Evolutionary conservation across 2,797 vertebrate species (phyloP).

Genomic region (Hydrolagus colliei): DNA sequence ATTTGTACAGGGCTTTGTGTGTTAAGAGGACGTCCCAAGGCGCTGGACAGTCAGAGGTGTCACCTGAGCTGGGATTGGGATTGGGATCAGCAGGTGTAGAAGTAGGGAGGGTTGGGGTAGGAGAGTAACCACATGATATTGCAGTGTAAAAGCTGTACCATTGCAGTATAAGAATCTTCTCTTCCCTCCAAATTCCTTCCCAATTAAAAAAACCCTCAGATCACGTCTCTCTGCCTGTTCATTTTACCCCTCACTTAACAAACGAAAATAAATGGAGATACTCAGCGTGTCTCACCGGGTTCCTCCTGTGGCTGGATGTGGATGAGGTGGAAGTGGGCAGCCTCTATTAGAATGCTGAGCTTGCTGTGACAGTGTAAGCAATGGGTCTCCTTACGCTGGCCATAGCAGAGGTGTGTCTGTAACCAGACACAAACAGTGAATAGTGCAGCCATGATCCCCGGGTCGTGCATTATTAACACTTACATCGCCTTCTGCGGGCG

Average conservation of each 20-base stretch:
- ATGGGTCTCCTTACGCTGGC: conserved; percentile 59
- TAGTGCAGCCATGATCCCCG: neutral
- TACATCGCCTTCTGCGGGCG: neutral
- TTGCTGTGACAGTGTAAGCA: conserved; percentile 67
- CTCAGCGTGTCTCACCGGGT: conserved; percentile 49
- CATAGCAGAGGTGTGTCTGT: conserved; percentile 56
- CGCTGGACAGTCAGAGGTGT: too few species aligned
- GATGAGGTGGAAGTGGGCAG: conserved; percentile 61
- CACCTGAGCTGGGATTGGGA: too few species aligned
- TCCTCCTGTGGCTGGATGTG: conserved; percentile 46
- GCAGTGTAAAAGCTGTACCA: neutral
- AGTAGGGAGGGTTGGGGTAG: too few species aligned
- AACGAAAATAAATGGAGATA: neutral
- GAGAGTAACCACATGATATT: neutral
- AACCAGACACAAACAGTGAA: conserved; percentile 2
- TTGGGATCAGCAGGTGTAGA: neutral
- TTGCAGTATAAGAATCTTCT: neutral
- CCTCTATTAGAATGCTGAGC: conserved; percentile 60
- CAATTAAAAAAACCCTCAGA: neutral
- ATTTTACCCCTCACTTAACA: neutral
- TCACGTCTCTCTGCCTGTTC: too few species aligned
- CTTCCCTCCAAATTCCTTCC: too few species aligned
- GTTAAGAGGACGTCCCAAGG: too few species aligned
- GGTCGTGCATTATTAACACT: neutral
- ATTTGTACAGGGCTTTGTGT: too few species aligned